phyloP scores from a whole-genome alignment of 2,888 invertebrate species.

The Taphrorychus bicolor region DNA sequence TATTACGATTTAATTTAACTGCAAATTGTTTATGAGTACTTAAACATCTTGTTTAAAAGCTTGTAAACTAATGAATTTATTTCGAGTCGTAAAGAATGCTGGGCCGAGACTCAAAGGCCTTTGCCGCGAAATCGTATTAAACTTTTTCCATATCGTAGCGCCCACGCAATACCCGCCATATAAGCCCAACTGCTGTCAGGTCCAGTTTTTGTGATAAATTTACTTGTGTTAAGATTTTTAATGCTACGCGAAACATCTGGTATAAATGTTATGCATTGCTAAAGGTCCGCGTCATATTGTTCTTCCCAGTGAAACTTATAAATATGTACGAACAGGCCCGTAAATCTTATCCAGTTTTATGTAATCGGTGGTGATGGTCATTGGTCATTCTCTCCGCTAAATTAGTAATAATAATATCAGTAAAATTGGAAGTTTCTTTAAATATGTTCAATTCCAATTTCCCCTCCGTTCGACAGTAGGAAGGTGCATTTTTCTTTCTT shows the following conservation, averaged over 20 bases:
- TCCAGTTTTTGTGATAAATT: constrained; percentile 23
- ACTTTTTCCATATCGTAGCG: constrained; percentile 21
- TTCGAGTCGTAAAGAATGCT: not conserved
- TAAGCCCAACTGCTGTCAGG: constrained; percentile 25
- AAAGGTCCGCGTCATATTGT: not conserved
- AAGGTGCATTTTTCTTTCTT: too few species aligned
- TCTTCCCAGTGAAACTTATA: not conserved
- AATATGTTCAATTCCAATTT: too few species aligned
- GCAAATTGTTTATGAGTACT: constrained; percentile 3
- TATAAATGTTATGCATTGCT: not conserved
- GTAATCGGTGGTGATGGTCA: too few species aligned
- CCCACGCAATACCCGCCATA: constrained; percentile 20
- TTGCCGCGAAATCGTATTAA: constrained; percentile 20
- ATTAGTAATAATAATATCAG: too few species aligned
- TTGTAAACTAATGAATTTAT: constrained; percentile 2
- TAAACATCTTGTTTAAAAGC: constrained; percentile 1
- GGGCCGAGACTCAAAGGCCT: constrained; percentile 5
- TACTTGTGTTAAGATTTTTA: constrained; percentile 16
- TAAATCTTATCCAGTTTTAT: too few species aligned
- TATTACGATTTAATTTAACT: constrained; percentile 2
- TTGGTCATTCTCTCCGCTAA: too few species aligned
- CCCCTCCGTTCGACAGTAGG: too few species aligned
- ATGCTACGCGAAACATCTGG: constrained; percentile 16
- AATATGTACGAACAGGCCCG: not conserved
- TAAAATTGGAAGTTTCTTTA: too few species aligned